Base-by-base conservation (phyloP, 2,113 vertebrate species). In the Myotis yumanensis region DNA sequence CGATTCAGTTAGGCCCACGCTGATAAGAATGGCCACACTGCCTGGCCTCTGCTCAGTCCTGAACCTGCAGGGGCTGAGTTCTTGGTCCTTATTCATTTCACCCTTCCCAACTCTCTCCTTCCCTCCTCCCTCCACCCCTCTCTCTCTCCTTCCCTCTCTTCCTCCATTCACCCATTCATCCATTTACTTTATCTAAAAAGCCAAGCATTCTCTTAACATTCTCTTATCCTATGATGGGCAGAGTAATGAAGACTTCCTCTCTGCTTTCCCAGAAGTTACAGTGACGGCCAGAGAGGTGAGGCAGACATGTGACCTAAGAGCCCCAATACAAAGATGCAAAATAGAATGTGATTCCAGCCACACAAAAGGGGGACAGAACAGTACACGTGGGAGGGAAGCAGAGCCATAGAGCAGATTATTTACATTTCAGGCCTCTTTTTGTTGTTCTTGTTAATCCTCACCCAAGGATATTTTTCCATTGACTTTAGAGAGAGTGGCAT, bases 1-100 rank as follows among this genome's bases (percentile, higher is more conserved):
- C 95, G 89, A 96, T 95, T 97, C 97, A 86, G 96, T 97, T 96
- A 95, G 75, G 43, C 69, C 32, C 4, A 30, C n/a, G n/a, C 95
- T 89, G 96, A 96, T 97, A 96, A 97, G 77, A 43, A 2, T 4
- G 85, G 68, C 85, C 51, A n/a, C 57, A 23, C 37, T 11, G 32
- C 12, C 25, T 0, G 0, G 54, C 64, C 15, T 7, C 77, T 57
- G 75, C 80, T 68, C 59, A 79, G 57, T 30, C 10, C 48, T 4
- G 11, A 81, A 12, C 73, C 25, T 46, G 1, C 3, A 5, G 51
- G 16, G 20, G 16, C 52, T 64, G 46, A 69, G 30, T 20, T 52
- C 52, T 59, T 11, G 25, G 77, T 20, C 57, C 4, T 43, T 30
- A 9, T n/a, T n/a, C 30, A 32, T 52, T 32, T 25, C 51, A 23